Conservation (phyloP, 2,797 vertebrate species). For the Scomberomorus guttatus region DNA sequence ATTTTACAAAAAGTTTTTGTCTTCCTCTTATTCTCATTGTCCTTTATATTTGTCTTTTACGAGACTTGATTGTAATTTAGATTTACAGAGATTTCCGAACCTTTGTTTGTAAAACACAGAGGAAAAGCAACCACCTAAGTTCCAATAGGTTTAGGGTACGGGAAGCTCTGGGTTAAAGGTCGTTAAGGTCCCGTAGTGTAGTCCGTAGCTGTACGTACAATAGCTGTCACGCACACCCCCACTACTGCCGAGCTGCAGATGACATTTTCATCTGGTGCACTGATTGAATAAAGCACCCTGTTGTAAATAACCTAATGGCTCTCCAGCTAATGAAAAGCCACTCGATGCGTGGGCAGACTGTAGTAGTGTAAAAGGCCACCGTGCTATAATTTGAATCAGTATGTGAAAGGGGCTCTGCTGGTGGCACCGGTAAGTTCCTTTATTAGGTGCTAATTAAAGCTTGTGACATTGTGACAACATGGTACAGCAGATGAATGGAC, state of each 20-base stretch:
- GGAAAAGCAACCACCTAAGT: too few relatives aligned
- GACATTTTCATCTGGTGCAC: constrained; percentile 13
- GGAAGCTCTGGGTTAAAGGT: too few relatives aligned
- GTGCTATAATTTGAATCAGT: constrained; percentile 1
- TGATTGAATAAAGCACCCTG: neutral
- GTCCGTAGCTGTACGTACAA: too few relatives aligned
- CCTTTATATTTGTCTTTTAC: too few relatives aligned
- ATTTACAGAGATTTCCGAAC: too few relatives aligned
- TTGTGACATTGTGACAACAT: constrained; percentile 7
- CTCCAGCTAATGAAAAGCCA: constrained; percentile 32
- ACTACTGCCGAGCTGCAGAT: neutral
- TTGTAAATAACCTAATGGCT: constrained; percentile 15
- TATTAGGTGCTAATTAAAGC: constrained; percentile 48
- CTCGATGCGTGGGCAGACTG: neutral
- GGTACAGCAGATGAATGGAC: constrained; percentile 11
- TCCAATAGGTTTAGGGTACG: too few relatives aligned
- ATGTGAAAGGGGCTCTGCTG: constrained; percentile 10
- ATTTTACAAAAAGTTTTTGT: too few relatives aligned
- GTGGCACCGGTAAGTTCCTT: constrained; percentile 11
- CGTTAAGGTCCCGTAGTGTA: too few relatives aligned
- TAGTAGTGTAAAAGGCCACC: neutral
- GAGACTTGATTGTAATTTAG: too few relatives aligned
- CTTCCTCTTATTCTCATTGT: too few relatives aligned
- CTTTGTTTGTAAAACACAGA: too few relatives aligned
- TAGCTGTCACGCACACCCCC: too few relatives aligned